These are phyloP conservation scores for Hemichromis elongatus DNA, from an alignment of 2,113 vertebrate species.

Conservation along the genomic window DNA sequence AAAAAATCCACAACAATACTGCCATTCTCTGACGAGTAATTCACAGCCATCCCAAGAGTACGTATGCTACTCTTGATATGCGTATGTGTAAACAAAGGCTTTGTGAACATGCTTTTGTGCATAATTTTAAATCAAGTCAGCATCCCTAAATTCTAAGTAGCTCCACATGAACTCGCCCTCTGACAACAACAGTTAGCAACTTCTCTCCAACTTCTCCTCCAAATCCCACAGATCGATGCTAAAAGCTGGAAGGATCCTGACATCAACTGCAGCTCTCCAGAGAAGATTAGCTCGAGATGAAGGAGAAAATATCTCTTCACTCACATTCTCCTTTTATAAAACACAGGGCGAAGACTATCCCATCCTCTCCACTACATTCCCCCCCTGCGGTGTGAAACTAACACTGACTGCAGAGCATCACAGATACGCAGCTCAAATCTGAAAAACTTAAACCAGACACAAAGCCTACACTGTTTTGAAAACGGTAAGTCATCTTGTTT, in stretches of 20 bases:
- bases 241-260: slow-evolving; percentile 54
- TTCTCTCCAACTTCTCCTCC: slow-evolving; percentile 43
- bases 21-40: slow-evolving; percentile 40
- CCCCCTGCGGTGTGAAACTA: slow-evolving; percentile 42
- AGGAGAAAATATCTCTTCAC: slow-evolving; percentile 35
- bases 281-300: slow-evolving; percentile 66
- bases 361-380: slow-evolving; percentile 1
- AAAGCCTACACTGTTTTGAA: slow-evolving; percentile 55
- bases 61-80: slow-evolving; percentile 2
- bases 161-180: slow-evolving; percentile 38
- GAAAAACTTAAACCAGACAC: slow-evolving; percentile 46
- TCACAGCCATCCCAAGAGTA: slow-evolving; percentile 20
- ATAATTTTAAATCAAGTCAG: slow-evolving; percentile 52
- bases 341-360: slow-evolving; percentile 34
- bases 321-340: slow-evolving; percentile 22
- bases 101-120: slow-evolving; percentile 11
- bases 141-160: slow-evolving; percentile 28
- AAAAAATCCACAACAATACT: slow-evolving; percentile 16
- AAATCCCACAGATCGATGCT: slow-evolving; percentile 63
- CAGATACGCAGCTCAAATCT: slow-evolving; percentile 17
- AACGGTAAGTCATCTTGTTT: slow-evolving; percentile 21
- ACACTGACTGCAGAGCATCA: slow-evolving; percentile 47
- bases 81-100: slow-evolving; percentile 44
- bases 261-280: slow-evolving; percentile 58
- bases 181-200: slow-evolving; percentile 28